Conservation (phyloP, 92 coral and sea anemone genomes). For the Phenganax stokvisi region DNA sequence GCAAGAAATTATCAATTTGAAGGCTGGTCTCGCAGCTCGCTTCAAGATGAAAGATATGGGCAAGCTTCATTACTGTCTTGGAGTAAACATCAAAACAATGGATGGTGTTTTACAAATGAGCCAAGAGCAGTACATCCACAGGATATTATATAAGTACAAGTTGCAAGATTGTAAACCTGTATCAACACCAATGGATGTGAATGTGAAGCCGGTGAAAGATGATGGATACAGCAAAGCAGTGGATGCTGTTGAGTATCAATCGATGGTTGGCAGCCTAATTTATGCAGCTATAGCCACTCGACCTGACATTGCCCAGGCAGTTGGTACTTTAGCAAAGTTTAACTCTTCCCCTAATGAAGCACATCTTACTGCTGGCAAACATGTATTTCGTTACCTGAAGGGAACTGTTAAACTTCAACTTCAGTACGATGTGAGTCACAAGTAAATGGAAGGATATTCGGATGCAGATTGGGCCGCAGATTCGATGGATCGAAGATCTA, state of each 20-base stretch:
- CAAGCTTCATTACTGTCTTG: too few species aligned
- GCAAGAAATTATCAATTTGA: too few species aligned
- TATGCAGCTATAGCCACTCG: slow-evolving; percentile 10
- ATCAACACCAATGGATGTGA: neutral
- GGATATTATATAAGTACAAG: neutral
- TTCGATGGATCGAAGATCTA: neutral
- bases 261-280: slow-evolving; percentile 15
- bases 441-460: neutral
- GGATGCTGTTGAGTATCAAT: slow-evolving; percentile 24
- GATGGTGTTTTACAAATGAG: neutral
- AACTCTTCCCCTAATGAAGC: slow-evolving; percentile 15
- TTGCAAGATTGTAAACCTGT: too few species aligned
- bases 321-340: slow-evolving; percentile 16
- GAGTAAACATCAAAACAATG: neutral
- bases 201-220: neutral
- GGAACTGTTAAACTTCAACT: slow-evolving; percentile 10
- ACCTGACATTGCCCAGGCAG: neutral
- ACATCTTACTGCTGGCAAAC: slow-evolving; percentile 22
- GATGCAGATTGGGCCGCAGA: slow-evolving; percentile 7
- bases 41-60: too few species aligned
- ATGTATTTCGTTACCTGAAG: slow-evolving; percentile 14
- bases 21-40: too few species aligned
- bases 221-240: slow-evolving; percentile 4
- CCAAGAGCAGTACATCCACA: neutral
- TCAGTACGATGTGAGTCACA: neutral